Conservation (phyloP, 2,113 vertebrate species). For the Rhabdomys dilectus region DNA sequence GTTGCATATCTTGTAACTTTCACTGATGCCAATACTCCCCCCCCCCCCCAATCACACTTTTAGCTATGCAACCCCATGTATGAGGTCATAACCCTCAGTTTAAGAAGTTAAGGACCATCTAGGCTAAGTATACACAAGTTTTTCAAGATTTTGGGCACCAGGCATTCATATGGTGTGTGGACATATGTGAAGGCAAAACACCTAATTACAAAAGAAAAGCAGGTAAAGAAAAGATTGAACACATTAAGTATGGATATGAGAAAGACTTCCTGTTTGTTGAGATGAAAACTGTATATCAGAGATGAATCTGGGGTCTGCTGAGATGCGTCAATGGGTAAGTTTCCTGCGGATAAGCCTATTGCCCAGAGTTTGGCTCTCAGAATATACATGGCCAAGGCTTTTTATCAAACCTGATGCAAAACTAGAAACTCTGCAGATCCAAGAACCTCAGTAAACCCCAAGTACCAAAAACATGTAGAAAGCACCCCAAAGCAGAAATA, state of each 20-base stretch:
- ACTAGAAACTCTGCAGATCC: neutral
- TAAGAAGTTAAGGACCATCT: neutral
- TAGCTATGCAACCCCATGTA: neutral
- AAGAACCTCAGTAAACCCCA: neutral
- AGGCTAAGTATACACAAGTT: neutral
- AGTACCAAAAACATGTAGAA: neutral
- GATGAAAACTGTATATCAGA: neutral
- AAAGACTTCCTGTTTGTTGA: too few species aligned
- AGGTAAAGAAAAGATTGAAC: neutral
- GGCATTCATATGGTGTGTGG: neutral
- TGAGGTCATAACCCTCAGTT: neutral
- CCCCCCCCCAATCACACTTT: fast-evolving
- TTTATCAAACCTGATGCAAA: neutral
- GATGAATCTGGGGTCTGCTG: neutral
- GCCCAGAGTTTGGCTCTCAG: neutral
- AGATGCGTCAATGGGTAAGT: neutral
- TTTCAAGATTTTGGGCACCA: neutral
- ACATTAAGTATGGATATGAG: neutral
- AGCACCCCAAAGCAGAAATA: neutral
- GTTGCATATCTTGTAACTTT: neutral
- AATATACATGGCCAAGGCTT: neutral
- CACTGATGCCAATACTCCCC: neutral
- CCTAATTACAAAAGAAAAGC: neutral
- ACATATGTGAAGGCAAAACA: neutral
- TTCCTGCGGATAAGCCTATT: neutral